Evolutionary conservation across 2,888 invertebrate species (phyloP).

Genomic region (Podabrus alpinus): DNA sequence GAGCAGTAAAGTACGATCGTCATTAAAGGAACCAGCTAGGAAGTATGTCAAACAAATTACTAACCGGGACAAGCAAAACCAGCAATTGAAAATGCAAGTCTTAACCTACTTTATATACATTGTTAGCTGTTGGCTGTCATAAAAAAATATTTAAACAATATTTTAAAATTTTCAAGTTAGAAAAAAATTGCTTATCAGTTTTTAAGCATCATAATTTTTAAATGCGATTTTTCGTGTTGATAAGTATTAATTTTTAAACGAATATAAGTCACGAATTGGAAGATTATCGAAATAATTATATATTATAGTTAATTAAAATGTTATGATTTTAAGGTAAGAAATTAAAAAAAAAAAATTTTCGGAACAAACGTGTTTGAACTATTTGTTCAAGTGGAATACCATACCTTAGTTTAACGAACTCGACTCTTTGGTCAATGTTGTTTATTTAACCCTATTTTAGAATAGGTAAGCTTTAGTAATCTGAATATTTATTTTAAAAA

Average conservation of each 20-base stretch:
- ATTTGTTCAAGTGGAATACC: background rate
- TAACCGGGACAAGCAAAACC: constrained; percentile 37
- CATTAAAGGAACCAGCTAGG: constrained; percentile 29
- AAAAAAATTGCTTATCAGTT: background rate
- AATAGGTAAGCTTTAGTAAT: background rate
- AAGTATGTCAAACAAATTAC: constrained; percentile 38
- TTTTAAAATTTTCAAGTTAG: background rate
- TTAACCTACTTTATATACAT: constrained; percentile 33
- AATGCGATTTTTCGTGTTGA: background rate
- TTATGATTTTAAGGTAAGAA: background rate
- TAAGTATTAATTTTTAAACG: background rate
- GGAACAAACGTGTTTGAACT: background rate
- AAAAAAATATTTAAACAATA: background rate
- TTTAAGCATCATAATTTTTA: background rate
- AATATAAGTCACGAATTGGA: background rate
- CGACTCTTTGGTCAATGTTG: background rate
- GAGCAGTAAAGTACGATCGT: constrained; percentile 21
- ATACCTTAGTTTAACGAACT: background rate
- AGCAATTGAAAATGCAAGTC: constrained; percentile 41
- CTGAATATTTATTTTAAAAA: background rate
- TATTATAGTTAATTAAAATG: background rate
- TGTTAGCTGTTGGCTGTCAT: background rate
- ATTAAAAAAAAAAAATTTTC: too few relatives aligned
- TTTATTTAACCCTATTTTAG: background rate
- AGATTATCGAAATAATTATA: background rate